phyloP scores from a whole-genome alignment of 2,797 vertebrate genomes.

The Hydrolagus colliei region DNA sequence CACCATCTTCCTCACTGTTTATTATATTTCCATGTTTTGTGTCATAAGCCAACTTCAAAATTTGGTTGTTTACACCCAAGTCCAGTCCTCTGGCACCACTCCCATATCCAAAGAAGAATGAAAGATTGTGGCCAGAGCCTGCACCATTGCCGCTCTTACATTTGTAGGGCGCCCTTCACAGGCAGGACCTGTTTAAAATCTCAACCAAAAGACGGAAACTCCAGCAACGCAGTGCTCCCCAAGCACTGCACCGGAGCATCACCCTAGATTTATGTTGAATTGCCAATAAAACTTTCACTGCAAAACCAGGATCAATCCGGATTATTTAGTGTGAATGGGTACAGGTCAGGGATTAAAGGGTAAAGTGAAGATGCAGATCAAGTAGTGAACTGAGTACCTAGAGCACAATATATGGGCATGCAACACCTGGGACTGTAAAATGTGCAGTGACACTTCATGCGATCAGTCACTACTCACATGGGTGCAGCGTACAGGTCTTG shows the following conservation, averaged over 20 bases:
- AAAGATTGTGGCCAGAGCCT: too few relatives aligned
- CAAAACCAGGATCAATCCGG: neutral
- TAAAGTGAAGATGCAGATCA: too few relatives aligned
- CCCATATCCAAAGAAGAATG: too few relatives aligned
- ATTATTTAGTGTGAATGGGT: constrained; percentile 22
- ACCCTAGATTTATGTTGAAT: neutral
- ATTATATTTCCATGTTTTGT: too few relatives aligned
- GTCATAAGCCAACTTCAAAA: too few relatives aligned
- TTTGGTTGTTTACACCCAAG: too few relatives aligned
- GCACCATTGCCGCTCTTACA: too few relatives aligned
- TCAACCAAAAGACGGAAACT: too few relatives aligned
- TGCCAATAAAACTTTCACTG: constrained; percentile 40
- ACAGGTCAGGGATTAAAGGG: neutral
- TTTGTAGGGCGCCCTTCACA: neutral
- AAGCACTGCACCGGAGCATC: neutral
- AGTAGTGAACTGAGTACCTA: too few relatives aligned
- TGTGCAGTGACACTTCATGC: constrained; percentile 14
- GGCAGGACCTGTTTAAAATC: neutral
- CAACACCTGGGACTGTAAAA: neutral
- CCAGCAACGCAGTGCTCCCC: neutral
- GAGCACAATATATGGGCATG: neutral
- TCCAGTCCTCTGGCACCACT: too few relatives aligned
- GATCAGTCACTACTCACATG: constrained; percentile 62
- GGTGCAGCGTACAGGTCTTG: constrained; percentile 52
- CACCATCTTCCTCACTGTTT: too few relatives aligned